Percentiles rank a stretch among this genome's conserved stretches.
Conservation (phyloP, 1,140 invertebrate species). For the Ooceraea biroi region DNA sequence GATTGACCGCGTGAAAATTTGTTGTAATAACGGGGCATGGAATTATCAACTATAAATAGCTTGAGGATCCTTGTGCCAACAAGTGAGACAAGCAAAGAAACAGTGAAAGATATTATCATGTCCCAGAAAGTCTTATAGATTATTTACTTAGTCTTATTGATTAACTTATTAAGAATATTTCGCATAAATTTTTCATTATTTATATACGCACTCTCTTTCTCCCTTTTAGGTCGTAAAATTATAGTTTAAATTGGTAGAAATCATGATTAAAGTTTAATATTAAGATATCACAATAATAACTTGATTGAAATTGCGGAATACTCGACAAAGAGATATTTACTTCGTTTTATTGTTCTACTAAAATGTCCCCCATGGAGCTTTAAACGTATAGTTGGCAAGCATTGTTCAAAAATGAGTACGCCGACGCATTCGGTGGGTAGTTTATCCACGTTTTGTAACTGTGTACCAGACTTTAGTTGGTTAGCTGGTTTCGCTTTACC, state of each 20-base stretch:
- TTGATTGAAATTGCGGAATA: too few species aligned
- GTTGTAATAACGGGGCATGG: slow-evolving; percentile 24
- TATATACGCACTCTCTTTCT: neutral
- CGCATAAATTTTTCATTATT: too few species aligned
- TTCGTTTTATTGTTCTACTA: neutral
- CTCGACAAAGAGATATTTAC: neutral
- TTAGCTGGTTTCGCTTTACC: slow-evolving; percentile 26
- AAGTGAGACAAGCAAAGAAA: slow-evolving; percentile 10
- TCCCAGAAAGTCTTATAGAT: neutral
- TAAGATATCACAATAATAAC: neutral
- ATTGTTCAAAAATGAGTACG: neutral
- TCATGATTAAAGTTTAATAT: neutral
- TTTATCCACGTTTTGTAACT: slow-evolving; percentile 23
- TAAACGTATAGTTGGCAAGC: neutral
- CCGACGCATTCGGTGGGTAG: neutral
- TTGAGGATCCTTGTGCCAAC: neutral
- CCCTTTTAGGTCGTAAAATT: neutral
- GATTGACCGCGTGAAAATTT: slow-evolving; percentile 36
- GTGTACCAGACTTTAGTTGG: slow-evolving; percentile 10
- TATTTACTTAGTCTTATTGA: slow-evolving; percentile 15
- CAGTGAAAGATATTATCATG: neutral
- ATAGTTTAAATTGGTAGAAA: neutral
- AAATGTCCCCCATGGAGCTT: neutral
- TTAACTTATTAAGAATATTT: neutral
- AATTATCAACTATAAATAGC: slow-evolving; percentile 41